phyloP scores from a whole-genome alignment of 2,113 vertebrate genomes.

The Chaetorhynchus papuensis region DNA sequence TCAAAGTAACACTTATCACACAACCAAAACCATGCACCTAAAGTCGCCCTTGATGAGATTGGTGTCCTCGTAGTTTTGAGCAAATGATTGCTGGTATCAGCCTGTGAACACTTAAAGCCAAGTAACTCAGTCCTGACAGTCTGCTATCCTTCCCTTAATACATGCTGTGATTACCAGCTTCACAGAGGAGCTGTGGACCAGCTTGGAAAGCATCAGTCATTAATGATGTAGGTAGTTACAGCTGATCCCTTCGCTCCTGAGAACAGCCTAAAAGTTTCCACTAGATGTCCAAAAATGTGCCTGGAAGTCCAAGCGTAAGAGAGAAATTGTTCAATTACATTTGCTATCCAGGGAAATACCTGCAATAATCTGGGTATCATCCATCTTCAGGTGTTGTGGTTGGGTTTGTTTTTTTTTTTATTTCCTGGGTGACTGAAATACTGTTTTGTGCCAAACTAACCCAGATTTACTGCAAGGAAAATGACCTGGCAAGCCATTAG shows the following conservation, averaged over 20 bases:
- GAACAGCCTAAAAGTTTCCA: background rate
- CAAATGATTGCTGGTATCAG: background rate
- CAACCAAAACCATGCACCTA: background rate
- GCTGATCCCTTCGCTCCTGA: background rate
- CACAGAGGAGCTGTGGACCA: background rate
- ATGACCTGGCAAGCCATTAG: background rate
- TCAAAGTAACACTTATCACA: background rate
- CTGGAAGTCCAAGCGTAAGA: background rate
- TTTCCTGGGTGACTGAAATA: background rate
- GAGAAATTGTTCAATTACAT: background rate
- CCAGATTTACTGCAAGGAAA: constrained; percentile 16
- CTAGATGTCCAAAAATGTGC: background rate
- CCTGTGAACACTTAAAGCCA: background rate
- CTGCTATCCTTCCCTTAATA: background rate
- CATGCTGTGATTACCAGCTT: background rate
- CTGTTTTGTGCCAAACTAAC: background rate
- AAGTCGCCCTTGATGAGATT: background rate
- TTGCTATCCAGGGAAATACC: background rate
- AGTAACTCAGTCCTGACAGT: background rate
- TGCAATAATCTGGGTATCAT: background rate
- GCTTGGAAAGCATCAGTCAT: background rate
- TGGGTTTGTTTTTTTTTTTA: background rate
- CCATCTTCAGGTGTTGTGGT: background rate
- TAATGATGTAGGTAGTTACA: background rate
- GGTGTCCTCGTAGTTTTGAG: background rate